These are phyloP conservation scores for Limnephilus auricula DNA, from an alignment of 2,888 invertebrate species.

Conservation along the genomic window DNA sequence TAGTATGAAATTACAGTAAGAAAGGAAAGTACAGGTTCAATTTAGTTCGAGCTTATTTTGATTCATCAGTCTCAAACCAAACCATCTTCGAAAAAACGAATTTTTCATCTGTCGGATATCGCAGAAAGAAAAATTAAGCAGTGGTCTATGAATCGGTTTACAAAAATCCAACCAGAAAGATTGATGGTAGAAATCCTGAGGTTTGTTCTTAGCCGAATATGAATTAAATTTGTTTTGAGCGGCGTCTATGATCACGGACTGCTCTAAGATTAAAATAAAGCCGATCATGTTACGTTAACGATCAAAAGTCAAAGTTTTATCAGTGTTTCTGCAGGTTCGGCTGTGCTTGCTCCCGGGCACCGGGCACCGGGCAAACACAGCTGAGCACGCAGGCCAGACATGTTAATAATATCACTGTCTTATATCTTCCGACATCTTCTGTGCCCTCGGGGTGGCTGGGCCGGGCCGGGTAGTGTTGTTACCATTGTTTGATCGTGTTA, in stretches of 20 bases:
- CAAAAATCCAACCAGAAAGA: not conserved
- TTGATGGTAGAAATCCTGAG: not conserved
- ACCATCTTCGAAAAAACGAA: too few species aligned
- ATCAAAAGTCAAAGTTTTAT: not conserved
- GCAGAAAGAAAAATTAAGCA: not conserved
- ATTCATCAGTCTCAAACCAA: too few species aligned
- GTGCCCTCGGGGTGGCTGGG: slow-evolving; percentile 37
- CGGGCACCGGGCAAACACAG: not conserved
- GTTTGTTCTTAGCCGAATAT: not conserved
- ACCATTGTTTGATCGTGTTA: slow-evolving; percentile 52
- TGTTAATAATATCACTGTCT: slow-evolving; percentile 61
- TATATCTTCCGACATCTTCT: slow-evolving; percentile 59
- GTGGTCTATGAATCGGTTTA: not conserved
- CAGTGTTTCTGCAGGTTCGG: slow-evolving; percentile 3
- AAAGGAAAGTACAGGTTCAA: too few species aligned
- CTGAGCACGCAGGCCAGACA: slow-evolving; percentile 54
- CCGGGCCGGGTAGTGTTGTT: slow-evolving; percentile 31
- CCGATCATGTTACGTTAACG: not conserved
- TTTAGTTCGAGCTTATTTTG: too few species aligned
- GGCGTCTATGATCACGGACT: not conserved
- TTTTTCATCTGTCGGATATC: too few species aligned
- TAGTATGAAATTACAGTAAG: not conserved
- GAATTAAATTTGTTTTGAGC: not conserved
- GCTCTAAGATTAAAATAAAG: not conserved
- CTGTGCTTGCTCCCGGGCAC: slow-evolving; percentile 26